Conservation (phyloP, 2,888 invertebrate genomes). For the Cephus rjabovi region DNA sequence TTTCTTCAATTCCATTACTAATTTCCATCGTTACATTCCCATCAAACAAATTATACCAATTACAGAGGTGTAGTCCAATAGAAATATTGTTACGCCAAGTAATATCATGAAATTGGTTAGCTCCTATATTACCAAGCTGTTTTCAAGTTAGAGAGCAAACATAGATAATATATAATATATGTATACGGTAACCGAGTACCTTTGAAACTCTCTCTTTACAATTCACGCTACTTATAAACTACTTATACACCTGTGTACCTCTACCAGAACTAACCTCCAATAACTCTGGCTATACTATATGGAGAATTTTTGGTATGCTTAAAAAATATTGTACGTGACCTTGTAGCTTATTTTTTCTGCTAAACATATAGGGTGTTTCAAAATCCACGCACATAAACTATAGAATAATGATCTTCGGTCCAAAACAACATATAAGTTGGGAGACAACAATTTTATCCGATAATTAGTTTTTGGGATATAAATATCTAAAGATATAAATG, state of each 20-base stretch:
- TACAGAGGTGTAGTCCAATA: neutral
- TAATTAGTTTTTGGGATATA: too few relatives aligned
- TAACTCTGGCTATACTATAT: neutral
- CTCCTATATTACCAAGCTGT: neutral
- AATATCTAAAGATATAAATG: too few relatives aligned
- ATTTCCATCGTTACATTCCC: neutral
- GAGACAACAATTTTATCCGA: too few relatives aligned
- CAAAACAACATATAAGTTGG: too few relatives aligned
- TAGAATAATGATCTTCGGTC: too few relatives aligned
- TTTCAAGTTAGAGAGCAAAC: neutral
- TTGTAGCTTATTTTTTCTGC: neutral
- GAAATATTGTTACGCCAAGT: neutral
- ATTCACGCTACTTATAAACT: neutral
- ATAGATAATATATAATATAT: neutral
- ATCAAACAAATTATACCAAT: neutral
- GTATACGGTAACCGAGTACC: neutral
- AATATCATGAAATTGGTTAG: neutral
- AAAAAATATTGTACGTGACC: neutral
- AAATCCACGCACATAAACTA: too few relatives aligned
- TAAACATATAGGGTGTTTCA: neutral
- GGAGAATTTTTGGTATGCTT: neutral
- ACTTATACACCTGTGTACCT: neutral
- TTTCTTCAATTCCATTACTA: neutral
- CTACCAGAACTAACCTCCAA: neutral
- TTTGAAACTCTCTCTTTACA: neutral